Conservation (phyloP, 2,797 vertebrate species). For the Oreochromis mossambicus region DNA sequence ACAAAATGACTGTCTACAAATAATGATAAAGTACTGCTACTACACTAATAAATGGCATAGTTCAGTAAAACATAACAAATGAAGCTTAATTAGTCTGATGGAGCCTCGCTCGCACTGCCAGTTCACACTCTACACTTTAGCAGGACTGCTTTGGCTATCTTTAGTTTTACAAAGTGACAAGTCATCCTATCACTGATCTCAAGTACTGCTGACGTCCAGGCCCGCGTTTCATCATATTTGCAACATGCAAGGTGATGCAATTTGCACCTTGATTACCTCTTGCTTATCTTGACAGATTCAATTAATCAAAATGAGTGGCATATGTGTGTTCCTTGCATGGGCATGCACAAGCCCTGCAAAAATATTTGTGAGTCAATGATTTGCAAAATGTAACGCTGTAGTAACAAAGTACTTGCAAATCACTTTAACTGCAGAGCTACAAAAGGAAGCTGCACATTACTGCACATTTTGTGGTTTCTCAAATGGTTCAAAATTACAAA, state of each 20-base stretch:
- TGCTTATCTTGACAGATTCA: not conserved
- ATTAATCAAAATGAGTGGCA: not conserved
- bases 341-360: not conserved
- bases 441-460: not conserved
- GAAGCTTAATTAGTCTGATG: not conserved
- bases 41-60: not conserved
- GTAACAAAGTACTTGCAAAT: not conserved
- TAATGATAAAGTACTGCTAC: not conserved
- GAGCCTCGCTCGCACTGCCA: not conserved
- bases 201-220: accelerated
- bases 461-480: not conserved
- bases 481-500: not conserved
- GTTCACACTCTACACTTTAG: not conserved
- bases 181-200: not conserved
- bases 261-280: not conserved
- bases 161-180: not conserved
- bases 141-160: not conserved
- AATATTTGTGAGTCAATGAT: not conserved
- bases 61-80: not conserved
- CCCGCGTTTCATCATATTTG: not conserved
- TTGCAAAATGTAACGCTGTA: not conserved
- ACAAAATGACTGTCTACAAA: not conserved
- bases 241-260: not conserved
- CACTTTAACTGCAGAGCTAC: not conserved
- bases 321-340: not conserved